Conservation (phyloP, 2,797 vertebrate species). For the Acanthurus tractus region DNA sequence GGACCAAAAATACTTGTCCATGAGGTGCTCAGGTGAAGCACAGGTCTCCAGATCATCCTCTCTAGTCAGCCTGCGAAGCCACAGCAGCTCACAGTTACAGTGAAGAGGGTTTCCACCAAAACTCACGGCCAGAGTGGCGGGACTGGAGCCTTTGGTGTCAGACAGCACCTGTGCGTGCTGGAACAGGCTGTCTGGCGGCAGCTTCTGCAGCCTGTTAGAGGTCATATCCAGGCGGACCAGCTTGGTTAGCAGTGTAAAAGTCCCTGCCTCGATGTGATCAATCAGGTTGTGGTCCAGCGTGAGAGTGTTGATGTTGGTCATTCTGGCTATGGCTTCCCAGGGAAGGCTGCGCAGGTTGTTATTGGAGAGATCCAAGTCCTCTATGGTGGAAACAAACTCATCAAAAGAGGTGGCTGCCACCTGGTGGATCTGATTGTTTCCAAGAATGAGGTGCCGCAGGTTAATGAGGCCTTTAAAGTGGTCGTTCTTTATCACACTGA, state of each 20-base stretch:
- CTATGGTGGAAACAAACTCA: constrained; percentile 93
- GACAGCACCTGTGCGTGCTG: constrained; percentile 90
- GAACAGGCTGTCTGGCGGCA: constrained; percentile 93
- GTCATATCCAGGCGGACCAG: constrained; percentile 95
- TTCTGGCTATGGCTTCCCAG: constrained; percentile 94
- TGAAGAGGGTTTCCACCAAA: constrained; percentile 95
- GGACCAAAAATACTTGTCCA: constrained; percentile 95
- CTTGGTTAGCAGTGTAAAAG: constrained; percentile 93
- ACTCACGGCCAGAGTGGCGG: constrained; percentile 89
- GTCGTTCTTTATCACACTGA: constrained; percentile 88
- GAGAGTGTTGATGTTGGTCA: constrained; percentile 94
- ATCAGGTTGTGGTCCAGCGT: constrained; percentile 96
- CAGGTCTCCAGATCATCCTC: constrained; percentile 96
- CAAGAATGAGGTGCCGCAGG: constrained; percentile 94
- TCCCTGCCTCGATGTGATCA: constrained; percentile 91
- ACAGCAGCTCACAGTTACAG: constrained; percentile 95
- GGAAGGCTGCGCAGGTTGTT: constrained; percentile 94
- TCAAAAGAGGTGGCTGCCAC: constrained; percentile 90
- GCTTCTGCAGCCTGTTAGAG: constrained; percentile 93
- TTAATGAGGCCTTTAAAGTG: constrained; percentile 92
- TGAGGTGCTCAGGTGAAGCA: constrained; percentile 92
- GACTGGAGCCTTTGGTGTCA: constrained; percentile 82
- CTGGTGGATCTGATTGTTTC: constrained; percentile 94
- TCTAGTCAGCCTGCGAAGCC: constrained; percentile 90
- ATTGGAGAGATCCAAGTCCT: constrained; percentile 95